These are phyloP conservation scores for Malthinus seriepunctatus DNA, from an alignment of 2,888 invertebrate genomes.

Conservation along the genomic window DNA sequence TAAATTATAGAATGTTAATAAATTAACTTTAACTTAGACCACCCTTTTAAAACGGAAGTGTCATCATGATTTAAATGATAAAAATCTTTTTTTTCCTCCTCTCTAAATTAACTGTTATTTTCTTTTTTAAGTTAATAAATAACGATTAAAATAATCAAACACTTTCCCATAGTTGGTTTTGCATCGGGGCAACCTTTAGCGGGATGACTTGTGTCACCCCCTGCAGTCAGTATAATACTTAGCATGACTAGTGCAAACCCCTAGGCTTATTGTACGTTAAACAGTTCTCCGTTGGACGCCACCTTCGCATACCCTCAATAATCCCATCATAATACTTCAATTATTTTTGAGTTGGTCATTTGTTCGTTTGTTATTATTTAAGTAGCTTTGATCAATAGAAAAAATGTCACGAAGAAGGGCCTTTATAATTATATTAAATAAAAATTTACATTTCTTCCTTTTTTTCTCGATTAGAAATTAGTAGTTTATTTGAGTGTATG, in stretches of 20 bases:
- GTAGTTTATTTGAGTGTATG: constrained; percentile 29
- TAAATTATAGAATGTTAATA: constrained; percentile 14
- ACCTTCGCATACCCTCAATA: constrained; percentile 44
- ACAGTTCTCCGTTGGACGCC: constrained; percentile 48
- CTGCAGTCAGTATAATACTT: constrained; percentile 50
- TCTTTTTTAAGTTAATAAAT: not conserved
- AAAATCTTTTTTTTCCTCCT: not conserved
- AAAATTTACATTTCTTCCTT: not conserved
- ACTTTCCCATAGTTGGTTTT: constrained; percentile 18
- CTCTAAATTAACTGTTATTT: not conserved
- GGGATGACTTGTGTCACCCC: constrained; percentile 51
- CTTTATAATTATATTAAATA: not conserved
- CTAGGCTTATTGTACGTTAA: constrained; percentile 51
- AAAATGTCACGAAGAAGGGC: no score
- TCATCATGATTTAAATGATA: constrained; percentile 10
- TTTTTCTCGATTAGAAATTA: constrained; percentile 8
- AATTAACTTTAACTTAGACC: constrained; percentile 29
- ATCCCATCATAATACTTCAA: constrained; percentile 46
- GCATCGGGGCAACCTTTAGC: constrained; percentile 19
- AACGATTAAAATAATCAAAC: constrained; percentile 14
- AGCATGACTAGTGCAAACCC: constrained; percentile 52
- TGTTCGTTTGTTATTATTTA: constrained; percentile 35
- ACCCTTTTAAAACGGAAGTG: constrained; percentile 33
- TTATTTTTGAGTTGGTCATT: constrained; percentile 39
- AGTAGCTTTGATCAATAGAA: no score